Percentiles rank a stretch among this genome's conserved stretches.
phyloP scores from a whole-genome alignment of 2,888 invertebrate genomes.

The Fragum fragum region DNA sequence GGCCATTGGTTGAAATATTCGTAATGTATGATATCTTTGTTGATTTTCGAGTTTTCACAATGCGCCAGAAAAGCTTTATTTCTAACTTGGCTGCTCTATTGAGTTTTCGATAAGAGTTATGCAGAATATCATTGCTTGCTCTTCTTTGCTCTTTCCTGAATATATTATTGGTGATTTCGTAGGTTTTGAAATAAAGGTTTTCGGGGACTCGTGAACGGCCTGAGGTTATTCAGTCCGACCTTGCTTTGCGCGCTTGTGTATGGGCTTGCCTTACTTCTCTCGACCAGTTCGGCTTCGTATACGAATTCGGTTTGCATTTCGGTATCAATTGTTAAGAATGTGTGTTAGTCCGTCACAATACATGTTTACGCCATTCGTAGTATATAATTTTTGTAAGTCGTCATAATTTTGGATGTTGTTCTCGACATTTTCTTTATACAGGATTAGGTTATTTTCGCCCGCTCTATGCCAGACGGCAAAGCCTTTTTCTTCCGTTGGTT shows the following conservation, averaged over 20 bases:
- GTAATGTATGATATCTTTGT: background rate
- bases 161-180: background rate
- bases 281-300: slow-evolving; percentile 2
- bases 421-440: background rate
- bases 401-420: background rate
- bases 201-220: background rate
- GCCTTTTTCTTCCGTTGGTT: background rate
- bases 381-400: background rate
- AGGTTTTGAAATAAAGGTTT: background rate
- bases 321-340: background rate
- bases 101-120: background rate
- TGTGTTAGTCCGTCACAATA: background rate
- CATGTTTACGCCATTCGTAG: background rate
- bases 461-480: background rate
- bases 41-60: background rate
- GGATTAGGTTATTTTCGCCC: background rate
- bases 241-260: background rate
- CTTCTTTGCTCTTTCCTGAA: background rate
- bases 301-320: background rate
- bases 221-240: background rate
- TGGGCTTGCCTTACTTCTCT: background rate
- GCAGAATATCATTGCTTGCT: background rate
- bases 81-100: background rate
- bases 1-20: background rate
- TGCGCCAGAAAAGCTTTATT: background rate